Percentiles rank a stretch among this genome's conserved stretches.
Conservation (phyloP, 1,140 invertebrate species). For the Leptinotarsa lineolata region DNA sequence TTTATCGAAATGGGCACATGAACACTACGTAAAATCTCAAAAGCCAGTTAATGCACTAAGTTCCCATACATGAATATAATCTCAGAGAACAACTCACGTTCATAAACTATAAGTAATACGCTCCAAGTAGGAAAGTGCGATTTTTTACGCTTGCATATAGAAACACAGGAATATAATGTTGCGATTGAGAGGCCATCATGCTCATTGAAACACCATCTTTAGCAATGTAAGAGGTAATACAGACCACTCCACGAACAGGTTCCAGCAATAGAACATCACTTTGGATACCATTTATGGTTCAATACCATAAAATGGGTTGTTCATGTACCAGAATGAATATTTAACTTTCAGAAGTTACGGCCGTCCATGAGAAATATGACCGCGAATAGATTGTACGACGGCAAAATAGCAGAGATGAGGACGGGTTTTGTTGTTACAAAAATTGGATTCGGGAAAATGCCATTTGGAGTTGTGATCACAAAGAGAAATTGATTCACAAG, state of each 20-base stretch:
- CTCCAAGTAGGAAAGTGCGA: neutral
- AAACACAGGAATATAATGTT: conserved; percentile 5
- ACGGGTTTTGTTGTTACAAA: too few species aligned
- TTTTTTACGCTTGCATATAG: neutral
- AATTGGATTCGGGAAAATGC: too few species aligned
- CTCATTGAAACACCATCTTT: conserved; percentile 16
- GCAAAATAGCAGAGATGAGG: too few species aligned
- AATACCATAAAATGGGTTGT: conserved; percentile 24
- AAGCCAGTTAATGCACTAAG: too few species aligned
- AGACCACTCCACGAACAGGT: conserved; percentile 14
- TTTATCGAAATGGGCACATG: too few species aligned
- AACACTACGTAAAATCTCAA: too few species aligned
- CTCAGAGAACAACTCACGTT: neutral
- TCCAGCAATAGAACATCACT: conserved; percentile 17
- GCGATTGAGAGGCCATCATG: conserved; percentile 17
- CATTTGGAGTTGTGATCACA: too few species aligned
- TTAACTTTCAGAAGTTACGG: conserved; percentile 2
- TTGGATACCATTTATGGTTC: conserved; percentile 19
- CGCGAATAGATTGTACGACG: neutral
- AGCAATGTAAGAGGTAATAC: conserved; percentile 6
- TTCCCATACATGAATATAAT: neutral
- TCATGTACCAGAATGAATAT: conserved; percentile 10
- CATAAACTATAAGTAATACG: neutral
- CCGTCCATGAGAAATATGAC: neutral
- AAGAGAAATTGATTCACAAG: too few species aligned